phyloP scores from a whole-genome alignment of 2,797 vertebrate species.

The Carcharodon carcharias region DNA sequence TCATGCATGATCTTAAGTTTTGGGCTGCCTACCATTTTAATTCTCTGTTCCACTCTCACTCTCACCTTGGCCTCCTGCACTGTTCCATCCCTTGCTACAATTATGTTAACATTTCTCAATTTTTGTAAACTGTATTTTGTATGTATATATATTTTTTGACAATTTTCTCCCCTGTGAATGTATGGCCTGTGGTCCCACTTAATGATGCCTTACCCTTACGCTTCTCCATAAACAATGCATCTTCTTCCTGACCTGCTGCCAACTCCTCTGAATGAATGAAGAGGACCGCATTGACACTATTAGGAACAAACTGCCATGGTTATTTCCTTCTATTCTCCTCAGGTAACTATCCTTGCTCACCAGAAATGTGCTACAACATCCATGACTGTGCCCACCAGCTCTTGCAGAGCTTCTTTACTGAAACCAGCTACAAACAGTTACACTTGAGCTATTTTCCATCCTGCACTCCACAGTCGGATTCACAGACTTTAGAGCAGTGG shows the following conservation, averaged over 20 bases:
- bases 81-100: not conserved
- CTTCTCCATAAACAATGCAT: not conserved
- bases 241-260: not conserved
- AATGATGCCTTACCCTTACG: not conserved
- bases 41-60: too few relatives aligned
- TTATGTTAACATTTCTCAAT: not conserved
- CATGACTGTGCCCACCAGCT: not conserved
- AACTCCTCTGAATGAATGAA: not conserved
- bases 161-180: not conserved
- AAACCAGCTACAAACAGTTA: not conserved
- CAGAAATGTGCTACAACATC: not conserved
- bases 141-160: not conserved
- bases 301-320: not conserved
- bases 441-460: not conserved
- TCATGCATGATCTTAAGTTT: too few relatives aligned
- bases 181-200: not conserved
- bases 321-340: not conserved
- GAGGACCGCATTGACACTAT: not conserved
- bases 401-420: not conserved
- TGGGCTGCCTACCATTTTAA: not conserved
- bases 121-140: not conserved
- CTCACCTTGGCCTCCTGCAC: too few relatives aligned
- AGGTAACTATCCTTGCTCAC: not conserved
- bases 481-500: not conserved
- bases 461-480: not conserved